A percentile compares a stretch with the other conserved stretches of the same genome.
Conservation (phyloP, 2,888 invertebrate species). For the Lepidonotus clava region DNA sequence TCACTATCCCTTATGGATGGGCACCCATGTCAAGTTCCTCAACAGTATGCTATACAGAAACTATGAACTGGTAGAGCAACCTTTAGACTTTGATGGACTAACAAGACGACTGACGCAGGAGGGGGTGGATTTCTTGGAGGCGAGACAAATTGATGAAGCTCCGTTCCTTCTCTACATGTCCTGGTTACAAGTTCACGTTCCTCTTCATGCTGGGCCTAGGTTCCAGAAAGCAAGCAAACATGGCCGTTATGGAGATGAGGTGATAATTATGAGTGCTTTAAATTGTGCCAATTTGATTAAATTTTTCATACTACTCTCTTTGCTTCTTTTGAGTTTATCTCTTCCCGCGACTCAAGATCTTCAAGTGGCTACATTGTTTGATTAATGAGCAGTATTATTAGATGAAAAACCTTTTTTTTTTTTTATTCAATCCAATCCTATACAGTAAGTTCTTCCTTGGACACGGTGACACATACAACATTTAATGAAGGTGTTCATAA, state of each 20-base stretch:
- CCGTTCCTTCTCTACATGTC: conserved; percentile 82
- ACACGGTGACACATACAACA: no score
- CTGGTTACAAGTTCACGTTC: conserved; percentile 85
- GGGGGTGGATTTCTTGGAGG: conserved; percentile 71
- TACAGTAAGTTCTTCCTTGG: no score
- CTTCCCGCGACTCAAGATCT: no score
- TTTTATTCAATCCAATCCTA: no score
- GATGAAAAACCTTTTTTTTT: no score
- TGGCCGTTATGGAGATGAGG: conserved; percentile 80
- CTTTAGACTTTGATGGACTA: conserved; percentile 67
- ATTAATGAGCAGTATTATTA: no score
- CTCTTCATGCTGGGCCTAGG: conserved; percentile 79
- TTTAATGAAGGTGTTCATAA: no score
- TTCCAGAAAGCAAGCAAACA: conserved; percentile 67
- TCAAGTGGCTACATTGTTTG: no score
- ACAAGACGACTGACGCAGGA: conserved; percentile 75
- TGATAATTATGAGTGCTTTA: no score
- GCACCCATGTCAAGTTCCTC: conserved; percentile 52
- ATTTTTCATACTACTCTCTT: no score
- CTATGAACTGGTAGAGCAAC: conserved; percentile 79
- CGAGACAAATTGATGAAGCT: conserved; percentile 62
- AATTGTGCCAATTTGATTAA: no score
- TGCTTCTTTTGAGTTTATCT: no score
- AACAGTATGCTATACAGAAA: conserved; percentile 74
- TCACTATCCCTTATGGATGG: background rate